Evolutionary conservation across 2,113 vertebrate species (phyloP).

Genomic region (Callopanchax toddi): DNA sequence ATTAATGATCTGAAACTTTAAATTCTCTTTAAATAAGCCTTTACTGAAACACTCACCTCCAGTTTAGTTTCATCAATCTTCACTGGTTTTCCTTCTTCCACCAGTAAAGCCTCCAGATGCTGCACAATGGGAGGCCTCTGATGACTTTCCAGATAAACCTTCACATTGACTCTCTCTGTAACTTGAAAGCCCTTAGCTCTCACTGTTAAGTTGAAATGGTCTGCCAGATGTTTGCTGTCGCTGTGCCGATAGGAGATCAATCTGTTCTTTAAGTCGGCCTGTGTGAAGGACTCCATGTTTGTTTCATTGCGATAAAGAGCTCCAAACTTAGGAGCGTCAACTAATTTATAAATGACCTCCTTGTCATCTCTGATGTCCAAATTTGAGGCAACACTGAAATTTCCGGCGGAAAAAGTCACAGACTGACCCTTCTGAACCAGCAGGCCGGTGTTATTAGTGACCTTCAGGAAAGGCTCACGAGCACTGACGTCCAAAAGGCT

Average conservation of each 20-base stretch:
- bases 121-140: constrained; percentile 77
- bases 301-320: constrained; percentile 73
- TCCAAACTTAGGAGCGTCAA: constrained; percentile 79
- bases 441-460: constrained; percentile 85
- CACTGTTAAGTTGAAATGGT: constrained; percentile 84
- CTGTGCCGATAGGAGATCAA: constrained; percentile 83
- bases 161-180: constrained; percentile 75
- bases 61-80: constrained; percentile 84
- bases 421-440: constrained; percentile 85
- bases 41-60: constrained; percentile 74
- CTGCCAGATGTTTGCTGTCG: constrained; percentile 78
- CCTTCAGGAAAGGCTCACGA: constrained; percentile 82
- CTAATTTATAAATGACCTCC: constrained; percentile 79
- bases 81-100: constrained; percentile 89
- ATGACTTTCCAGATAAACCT: constrained; percentile 85
- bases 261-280: constrained; percentile 78
- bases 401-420: constrained; percentile 73
- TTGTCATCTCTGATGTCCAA: constrained; percentile 83
- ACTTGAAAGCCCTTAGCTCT: constrained; percentile 73
- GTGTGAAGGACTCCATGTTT: constrained; percentile 79
- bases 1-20: too few relatives aligned
- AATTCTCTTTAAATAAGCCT: background rate
- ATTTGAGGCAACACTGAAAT: constrained; percentile 86
- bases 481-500: constrained; percentile 86
- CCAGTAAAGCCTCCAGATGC: constrained; percentile 80